Evolutionary conservation across 2,888 invertebrate genomes (phyloP), one percentile per base, ranked within the genome.

Genomic region (Dicranocentrus wangi): DNA sequence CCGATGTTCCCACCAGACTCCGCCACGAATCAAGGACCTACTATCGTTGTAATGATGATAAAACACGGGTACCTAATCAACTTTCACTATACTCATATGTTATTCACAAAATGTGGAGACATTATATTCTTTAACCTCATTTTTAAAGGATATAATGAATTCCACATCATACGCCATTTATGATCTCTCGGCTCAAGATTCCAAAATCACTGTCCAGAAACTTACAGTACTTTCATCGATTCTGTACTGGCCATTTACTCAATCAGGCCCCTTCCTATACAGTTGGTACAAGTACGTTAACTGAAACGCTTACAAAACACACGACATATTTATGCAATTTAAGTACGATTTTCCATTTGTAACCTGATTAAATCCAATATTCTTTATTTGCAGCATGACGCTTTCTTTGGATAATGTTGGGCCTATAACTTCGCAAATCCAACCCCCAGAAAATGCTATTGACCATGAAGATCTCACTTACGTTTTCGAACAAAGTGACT

Each of bases 231-330:
- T 83, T 39, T 85, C 87, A n/a, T 86, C 87, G 1, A 81, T 85
- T 70, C 82, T 87, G 1, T 85, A 84, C 55, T 87, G 87, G 87
- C 87, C 87, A 0, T 86, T 87, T 61, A 87, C 87, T 0, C 66
- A 83, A 25, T 79, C 58, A n/a, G 78, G 84, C 8, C 82, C 86
- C 0, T 86, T 83, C 61, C 60, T 84, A 55, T 87, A 85, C 81
- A 85, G 81, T 70, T 87, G 86, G 85, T 72, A 84, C 42, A 86
- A 85, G 87, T 87, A 80, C 77, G 82, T 65, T n/a, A 42, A 2
- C 17, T 27, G 19, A 15, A 5, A n/a, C n/a, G n/a, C 51, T 51
- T 39, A 5, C 43, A 8, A 43, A 43, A 43, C n/a, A 43, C 2
- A 43, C 2, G 8, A 47, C 3, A 47, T 47, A n/a, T n/a, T 47